These are phyloP conservation scores for Eurois occulta DNA, from an alignment of 2,888 invertebrate species.

Conservation along the genomic window DNA sequence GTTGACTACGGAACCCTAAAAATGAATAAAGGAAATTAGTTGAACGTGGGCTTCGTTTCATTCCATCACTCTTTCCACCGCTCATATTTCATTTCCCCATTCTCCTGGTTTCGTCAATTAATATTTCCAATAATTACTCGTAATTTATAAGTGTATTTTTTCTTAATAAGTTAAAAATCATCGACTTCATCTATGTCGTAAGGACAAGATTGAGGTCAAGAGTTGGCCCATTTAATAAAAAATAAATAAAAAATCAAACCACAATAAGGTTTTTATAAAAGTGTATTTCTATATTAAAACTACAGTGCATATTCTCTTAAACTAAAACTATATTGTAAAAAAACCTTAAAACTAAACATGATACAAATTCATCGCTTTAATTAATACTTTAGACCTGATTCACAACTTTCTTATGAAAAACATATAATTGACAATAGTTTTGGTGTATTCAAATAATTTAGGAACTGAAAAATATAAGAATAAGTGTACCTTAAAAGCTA, in stretches of 20 bases:
- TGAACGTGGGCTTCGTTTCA: too few species aligned
- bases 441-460: conserved; percentile 6
- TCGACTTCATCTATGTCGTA: too few species aligned
- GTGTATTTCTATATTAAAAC: conserved; percentile 59
- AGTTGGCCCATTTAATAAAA: too few species aligned
- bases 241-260: conserved; percentile 27
- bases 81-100: not conserved
- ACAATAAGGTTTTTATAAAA: conserved; percentile 47
- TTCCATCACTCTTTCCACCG: not conserved
- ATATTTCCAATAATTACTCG: not conserved
- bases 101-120: not conserved
- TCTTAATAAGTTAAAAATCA: not conserved
- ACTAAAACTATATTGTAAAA: conserved; percentile 59
- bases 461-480: not conserved
- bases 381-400: conserved; percentile 65
- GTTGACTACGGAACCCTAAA: too few species aligned
- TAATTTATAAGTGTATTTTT: not conserved
- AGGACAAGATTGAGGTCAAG: too few species aligned
- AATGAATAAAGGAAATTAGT: too few species aligned
- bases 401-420: conserved; percentile 37
- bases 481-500: conserved; percentile 6
- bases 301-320: conserved; percentile 65
- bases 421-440: conserved; percentile 13
- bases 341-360: conserved; percentile 61
- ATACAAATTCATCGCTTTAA: conserved; percentile 59